Conservation (phyloP, 2,888 invertebrate genomes). For the Phortica magna region DNA sequence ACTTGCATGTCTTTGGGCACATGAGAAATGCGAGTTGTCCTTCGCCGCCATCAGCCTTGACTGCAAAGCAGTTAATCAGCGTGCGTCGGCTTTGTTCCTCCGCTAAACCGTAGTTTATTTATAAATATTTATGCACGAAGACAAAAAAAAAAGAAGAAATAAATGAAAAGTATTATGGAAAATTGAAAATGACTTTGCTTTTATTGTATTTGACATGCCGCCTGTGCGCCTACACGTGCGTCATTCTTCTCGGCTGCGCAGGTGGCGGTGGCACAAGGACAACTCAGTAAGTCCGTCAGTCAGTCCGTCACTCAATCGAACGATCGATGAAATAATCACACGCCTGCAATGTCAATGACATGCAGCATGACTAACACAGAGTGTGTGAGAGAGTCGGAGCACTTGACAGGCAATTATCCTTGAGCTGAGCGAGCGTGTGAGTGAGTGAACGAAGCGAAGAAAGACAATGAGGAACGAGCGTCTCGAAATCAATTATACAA, state of each 20-base stretch:
- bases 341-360: not conserved
- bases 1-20: too few species aligned
- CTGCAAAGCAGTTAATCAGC: too few species aligned
- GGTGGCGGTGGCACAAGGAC: conserved; percentile 3
- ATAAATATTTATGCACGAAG: too few species aligned
- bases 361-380: not conserved
- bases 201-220: not conserved
- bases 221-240: not conserved
- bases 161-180: not conserved
- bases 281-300: not conserved
- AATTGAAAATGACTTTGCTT: not conserved
- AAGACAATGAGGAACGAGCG: not conserved
- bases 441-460: not conserved
- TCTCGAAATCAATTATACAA: conserved; percentile 26
- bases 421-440: not conserved
- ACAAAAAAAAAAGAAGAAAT: too few species aligned
- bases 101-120: too few species aligned
- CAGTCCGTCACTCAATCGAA: not conserved
- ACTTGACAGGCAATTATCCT: not conserved
- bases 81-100: too few species aligned
- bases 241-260: not conserved
- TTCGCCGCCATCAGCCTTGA: too few species aligned
- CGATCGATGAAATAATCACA: not conserved
- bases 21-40: too few species aligned
- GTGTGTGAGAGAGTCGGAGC: not conserved